Base-by-base conservation (phyloP, 1,140 invertebrate genomes). In the Cydia amplana region DNA sequence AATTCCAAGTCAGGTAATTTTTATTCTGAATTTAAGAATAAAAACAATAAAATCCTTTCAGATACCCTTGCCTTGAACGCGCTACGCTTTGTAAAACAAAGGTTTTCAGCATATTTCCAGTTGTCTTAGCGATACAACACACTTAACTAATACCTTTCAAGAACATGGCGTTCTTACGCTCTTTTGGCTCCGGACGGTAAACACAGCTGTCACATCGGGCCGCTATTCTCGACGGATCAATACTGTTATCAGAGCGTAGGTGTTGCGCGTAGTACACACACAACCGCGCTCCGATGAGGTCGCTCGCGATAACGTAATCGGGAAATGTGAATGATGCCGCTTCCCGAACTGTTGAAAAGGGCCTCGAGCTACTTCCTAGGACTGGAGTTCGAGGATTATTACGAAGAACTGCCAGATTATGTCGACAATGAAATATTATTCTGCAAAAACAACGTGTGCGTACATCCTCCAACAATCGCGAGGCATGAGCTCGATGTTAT, bases 381-480 rank as follows among this genome's bases (percentile, higher is more conserved):
- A n/a, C 93, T 94, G 1, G 94, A 94, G 80, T 93, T 94, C 76
- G 94, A 95, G n/a, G 94, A 94, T 77, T 94, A 94, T 83, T n/a
- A n/a, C n/a, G 93, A 93, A 83, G 93, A 94, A 82, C 92, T 93
- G 51, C 93, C 92, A 46, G 92, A 94, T 77, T 97, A 96, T 83
- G 95, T 96, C 84, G 96, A 97, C 91, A 97, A 97, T 79, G 97
- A 97, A 93, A 95, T 97, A 75, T 93, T 97, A 7, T 97, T 97
- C 85, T 97, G 96, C 88, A 97, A 97, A 88, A 99, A 99, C 87
- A 99, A 99, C 93, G 97, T 99, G 10, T 99, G 98, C 92, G 98
- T 99, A 25, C 98, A 99, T 94, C 97, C 98, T 2, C 97, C 97
- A 63, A 96, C 96, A 0, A 93, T 97, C 18, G 94, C 97, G 12